Base-by-base conservation (phyloP, 2,888 invertebrate genomes). In the Cotesia congregata region DNA sequence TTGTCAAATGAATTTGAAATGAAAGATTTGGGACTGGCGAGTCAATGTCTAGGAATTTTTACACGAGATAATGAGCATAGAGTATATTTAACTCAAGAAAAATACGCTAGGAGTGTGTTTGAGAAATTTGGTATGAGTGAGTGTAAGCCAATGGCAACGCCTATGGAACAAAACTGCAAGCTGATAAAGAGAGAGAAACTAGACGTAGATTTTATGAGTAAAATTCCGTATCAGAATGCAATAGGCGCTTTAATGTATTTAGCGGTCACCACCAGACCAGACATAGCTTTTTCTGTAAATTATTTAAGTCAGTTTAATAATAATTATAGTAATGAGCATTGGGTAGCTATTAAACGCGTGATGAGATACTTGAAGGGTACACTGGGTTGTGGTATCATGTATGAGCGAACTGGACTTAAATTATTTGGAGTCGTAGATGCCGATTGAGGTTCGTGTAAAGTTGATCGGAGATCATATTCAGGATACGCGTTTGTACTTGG, bases 391-490 rank as follows among this genome's bases (percentile, higher is more conserved):
- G 30, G 60, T 6, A 30, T 76, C 12, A 68, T 30, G 7, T 76
- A 61, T 61, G 30, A 40, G 12, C 50, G 15, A n/a, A 64, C 15
- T 6, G 38, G 41, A 6, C 20, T 30, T 40, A 5, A 6, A 9
- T 20, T 75, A 15, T 20, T 60, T 7, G 77, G 80, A 6, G 78
- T 67, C n/a, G 77, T 75, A 5, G 78, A 80, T 70, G 77, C 80
- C 2, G 80, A 78, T 60, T 80, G 77, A 76, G 80, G 65, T 5
- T 59, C 67, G 5, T 77, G 77, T 39, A 15, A 70, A 0, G 62
- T 73, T 4, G 79, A 80, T 40, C 65, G 80, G 6, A 65, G 73
- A 6, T 80, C 80, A 0, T 80, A 77, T 38, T 80, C 80, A 0
- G 80, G 80, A 1, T 81, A 72, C 30, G 78, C 65, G 1, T 80